A percentile compares a stretch with the other conserved stretches of the same genome.
Conservation (phyloP, 2,113 vertebrate genomes). For the Stegastes partitus region DNA sequence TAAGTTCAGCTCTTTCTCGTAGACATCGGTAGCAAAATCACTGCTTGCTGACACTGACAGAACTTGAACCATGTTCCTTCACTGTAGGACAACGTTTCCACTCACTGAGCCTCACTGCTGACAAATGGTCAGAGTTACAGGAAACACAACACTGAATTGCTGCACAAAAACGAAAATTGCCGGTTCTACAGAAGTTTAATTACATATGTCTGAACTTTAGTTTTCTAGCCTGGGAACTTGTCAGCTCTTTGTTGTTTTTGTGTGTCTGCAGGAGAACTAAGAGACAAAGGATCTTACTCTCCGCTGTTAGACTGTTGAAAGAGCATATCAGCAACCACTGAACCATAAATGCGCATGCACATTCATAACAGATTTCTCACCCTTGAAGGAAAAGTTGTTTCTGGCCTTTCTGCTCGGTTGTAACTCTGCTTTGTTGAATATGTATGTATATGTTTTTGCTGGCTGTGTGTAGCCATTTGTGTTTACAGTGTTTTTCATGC, state of each 20-base stretch:
- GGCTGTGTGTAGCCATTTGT: slow-evolving; percentile 4
- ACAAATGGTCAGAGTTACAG: slow-evolving; percentile 17
- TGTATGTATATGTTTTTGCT: background rate
- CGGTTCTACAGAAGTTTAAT: slow-evolving; percentile 18
- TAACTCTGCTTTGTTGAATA: background rate
- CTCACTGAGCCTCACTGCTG: background rate
- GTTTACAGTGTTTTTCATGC: slow-evolving; percentile 12
- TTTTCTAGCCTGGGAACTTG: slow-evolving; percentile 13
- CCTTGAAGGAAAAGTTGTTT: slow-evolving; percentile 18
- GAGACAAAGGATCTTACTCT: background rate
- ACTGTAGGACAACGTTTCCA: slow-evolving; percentile 3
- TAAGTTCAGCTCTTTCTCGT: background rate
- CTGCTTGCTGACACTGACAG: slow-evolving; percentile 11
- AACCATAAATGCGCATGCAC: slow-evolving; percentile 22
- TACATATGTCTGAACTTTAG: slow-evolving; percentile 27
- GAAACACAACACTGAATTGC: slow-evolving; percentile 3
- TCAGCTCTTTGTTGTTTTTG: background rate
- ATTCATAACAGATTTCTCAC: slow-evolving; percentile 15
- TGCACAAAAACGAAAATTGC: slow-evolving; percentile 13
- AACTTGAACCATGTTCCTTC: slow-evolving; percentile 13
- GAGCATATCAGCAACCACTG: slow-evolving; percentile 17
- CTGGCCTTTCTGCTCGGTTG: background rate
- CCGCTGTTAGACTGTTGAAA: slow-evolving; percentile 1
- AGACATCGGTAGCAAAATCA: background rate
- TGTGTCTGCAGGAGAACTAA: background rate